These are phyloP conservation scores for Armadillidium nasatum DNA, from an alignment of 1,140 invertebrate genomes.

Conservation along the genomic window DNA sequence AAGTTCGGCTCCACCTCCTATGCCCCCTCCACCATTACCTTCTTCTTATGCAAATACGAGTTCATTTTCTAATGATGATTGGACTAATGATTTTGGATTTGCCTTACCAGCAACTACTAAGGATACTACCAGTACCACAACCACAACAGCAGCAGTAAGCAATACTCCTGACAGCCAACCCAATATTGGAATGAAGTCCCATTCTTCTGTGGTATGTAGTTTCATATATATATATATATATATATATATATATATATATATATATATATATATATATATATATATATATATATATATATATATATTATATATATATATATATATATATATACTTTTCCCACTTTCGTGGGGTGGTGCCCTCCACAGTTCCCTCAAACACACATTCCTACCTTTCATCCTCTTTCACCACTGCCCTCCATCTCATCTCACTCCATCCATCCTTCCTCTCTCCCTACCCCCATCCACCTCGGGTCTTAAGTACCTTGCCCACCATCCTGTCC, in stretches of 20 bases:
- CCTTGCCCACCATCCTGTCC: no score
- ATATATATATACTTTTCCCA: no score
- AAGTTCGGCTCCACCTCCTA: neutral
- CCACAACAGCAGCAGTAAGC: neutral
- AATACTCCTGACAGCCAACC: neutral
- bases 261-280: conserved; percentile 15
- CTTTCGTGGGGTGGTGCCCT: no score
- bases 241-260: conserved; percentile 14
- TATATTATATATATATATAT: neutral
- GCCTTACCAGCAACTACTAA: neutral
- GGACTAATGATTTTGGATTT: neutral
- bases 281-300: conserved; percentile 10
- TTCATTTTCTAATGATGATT: neutral
- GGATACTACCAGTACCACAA: neutral
- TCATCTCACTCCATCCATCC: no score
- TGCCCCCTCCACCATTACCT: neutral
- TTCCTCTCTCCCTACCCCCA: no score
- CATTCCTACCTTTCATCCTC: no score
- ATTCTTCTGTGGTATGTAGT: neutral
- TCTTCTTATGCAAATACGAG: neutral
- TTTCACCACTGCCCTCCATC: no score
- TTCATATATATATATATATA: neutral
- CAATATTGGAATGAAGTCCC: neutral
- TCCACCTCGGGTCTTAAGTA: no score
- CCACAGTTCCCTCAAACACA: no score